These are phyloP conservation scores for Torymus aiolomorphi DNA, from an alignment of 2,888 invertebrate genomes.

Conservation along the genomic window DNA sequence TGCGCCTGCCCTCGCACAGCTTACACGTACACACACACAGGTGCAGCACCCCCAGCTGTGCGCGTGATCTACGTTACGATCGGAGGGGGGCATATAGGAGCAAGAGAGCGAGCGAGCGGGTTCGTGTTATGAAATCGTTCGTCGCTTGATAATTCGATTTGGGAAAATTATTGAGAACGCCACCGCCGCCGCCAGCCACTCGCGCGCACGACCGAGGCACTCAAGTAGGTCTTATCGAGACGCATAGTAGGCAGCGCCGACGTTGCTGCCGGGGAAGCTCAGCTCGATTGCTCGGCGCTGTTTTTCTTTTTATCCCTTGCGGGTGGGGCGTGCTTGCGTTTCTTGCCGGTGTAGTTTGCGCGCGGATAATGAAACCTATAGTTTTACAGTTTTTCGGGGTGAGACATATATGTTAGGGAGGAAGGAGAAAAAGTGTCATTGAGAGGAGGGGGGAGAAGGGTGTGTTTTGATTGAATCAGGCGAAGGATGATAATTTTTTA, in stretches of 20 bases:
- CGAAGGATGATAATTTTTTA: no score
- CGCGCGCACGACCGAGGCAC: background rate
- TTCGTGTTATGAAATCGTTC: slow-evolving; percentile 55
- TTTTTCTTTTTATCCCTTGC: background rate
- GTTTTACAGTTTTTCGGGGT: no score
- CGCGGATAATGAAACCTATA: no score
- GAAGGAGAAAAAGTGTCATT: no score
- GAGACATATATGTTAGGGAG: no score
- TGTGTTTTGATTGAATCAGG: no score
- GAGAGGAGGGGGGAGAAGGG: no score
- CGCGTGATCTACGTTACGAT: slow-evolving; percentile 5
- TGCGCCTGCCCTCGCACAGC: slow-evolving; percentile 8
- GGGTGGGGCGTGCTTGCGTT: no score
- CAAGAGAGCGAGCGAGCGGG: slow-evolving; percentile 11
- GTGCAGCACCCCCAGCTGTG: background rate
- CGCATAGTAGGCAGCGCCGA: background rate
- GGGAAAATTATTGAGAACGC: slow-evolving; percentile 43
- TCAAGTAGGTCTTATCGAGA: slow-evolving; percentile 44
- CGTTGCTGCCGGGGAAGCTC: background rate
- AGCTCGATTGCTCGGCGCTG: background rate
- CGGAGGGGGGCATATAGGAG: background rate
- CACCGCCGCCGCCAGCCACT: background rate
- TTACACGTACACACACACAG: slow-evolving; percentile 10
- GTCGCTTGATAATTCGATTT: slow-evolving; percentile 53
- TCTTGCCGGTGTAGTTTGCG: no score